Evolutionary conservation across 1,140 invertebrate species (phyloP), one percentile per base, ranked within the genome.

Genomic region (Myzus persicae): DNA sequence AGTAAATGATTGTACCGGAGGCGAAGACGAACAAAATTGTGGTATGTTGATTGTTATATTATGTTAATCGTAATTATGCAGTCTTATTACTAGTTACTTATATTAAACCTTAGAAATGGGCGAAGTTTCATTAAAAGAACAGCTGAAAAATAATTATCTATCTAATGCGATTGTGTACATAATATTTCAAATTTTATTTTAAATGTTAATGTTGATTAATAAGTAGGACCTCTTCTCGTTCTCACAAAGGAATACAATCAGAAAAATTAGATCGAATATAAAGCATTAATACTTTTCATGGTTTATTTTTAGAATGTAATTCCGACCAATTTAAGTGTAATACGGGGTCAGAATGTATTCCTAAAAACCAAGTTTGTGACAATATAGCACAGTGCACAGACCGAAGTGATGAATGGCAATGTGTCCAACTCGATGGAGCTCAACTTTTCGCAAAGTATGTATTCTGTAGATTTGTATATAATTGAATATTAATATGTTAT

Each of bases 11-110:
- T 97, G 97, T 94, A 94, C 94, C 1, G 95, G 96, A 94, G 96
- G 95, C n/a, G 96, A 97, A 94, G 97, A 97, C 94, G 97, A 97
- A 95, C 95, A 96, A 89, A 94, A 96, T 40, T 96, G 96, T 94
- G 95, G 95, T 95, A 94, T 94, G 93, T 93, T 51, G 7, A 76
- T n/a, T n/a, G 9, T 44, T 44, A 18, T 76, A 76, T 18, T 18
- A n/a, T 0, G 22, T 51, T 51, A 51, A 51, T 24, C 0, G 0
- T 18, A 67, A 67, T 11, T 4, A 9, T 31, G 9, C n/a, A 67
- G 4, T 8, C 54, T 26, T 54, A 31, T 8, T 54, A 26, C 7
- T 54, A 54, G 9, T 54, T 67, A 14, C 3, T 67, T 6, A 76
- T 76, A 76, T 18, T 36, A 76, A 76, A 76, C 59, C 5, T 36